Base-by-base conservation (phyloP, 1,140 invertebrate species). In the Zophobas atratus region DNA sequence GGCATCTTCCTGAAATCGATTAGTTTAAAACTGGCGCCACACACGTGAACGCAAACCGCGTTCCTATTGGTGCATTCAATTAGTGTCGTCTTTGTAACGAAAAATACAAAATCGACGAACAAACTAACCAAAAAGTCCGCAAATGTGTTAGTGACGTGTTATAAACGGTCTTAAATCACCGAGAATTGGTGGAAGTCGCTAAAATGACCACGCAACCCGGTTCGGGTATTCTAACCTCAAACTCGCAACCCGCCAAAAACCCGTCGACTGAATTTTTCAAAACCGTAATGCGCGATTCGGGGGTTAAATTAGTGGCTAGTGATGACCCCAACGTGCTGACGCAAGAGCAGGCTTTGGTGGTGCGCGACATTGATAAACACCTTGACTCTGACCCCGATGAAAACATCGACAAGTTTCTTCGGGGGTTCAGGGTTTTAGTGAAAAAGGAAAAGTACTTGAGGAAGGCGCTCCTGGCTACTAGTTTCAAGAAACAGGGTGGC, bases 1-100 rank as follows among this genome's bases (percentile, higher is more conserved):
- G 79, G 99, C 96, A 81, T 97, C 93, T 88, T 99, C 97, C 93
- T 97, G 82, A 8, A 89, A 88, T 32, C 32, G 20, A 60, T 53
- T 60, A 41, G 36, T 60, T 46, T 20, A 20, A 20, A 20, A 20
- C 20, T 20, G 20, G 20, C 20, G 20, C 20, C 20, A 20, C 20
- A 20, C 20, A 20, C 20, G 20, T 20, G 20, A 20, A 20, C 20
- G 20, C 20, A 20, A 20, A 20, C 20, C 20, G 20, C 20, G 20
- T 20, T 20, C 20, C 20, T 20, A 20, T 20, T 20, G 20, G 20
- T 20, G 20, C 20, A 20, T 20, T 20, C 20, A 20, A 20, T 20
- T 20, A 20, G 20, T 20, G 20, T 20, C 20, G 20, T 20, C 20
- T 20, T 20, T 20, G 20, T 20, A 20, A 20, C 20, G 20, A 20